These are phyloP conservation scores for Carabus problematicus DNA, from an alignment of 2,888 invertebrate species.

Conservation along the genomic window DNA sequence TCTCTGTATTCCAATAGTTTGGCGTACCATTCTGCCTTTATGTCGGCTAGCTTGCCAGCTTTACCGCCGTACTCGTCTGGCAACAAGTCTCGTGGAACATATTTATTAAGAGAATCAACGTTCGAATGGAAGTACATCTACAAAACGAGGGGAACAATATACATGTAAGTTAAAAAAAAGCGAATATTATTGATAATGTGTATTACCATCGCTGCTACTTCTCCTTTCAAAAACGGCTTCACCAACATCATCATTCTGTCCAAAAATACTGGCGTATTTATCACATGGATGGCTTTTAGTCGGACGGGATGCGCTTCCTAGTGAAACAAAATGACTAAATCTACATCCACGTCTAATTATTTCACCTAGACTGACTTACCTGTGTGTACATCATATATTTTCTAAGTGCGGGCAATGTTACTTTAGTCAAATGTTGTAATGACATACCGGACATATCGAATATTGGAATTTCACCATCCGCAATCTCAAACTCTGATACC, in stretches of 20 bases:
- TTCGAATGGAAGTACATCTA: conserved; percentile 77
- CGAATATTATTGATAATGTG: conserved; percentile 36
- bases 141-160: conserved; percentile 46
- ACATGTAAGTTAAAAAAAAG: background rate
- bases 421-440: conserved; percentile 69
- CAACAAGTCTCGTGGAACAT: conserved; percentile 68
- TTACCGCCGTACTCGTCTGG: conserved; percentile 75
- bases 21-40: conserved; percentile 69
- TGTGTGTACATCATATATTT: conserved; percentile 78
- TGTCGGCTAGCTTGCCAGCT: conserved; percentile 66
- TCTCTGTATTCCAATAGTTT: conserved; percentile 68
- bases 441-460: conserved; percentile 73
- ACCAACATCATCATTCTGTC: conserved; percentile 69
- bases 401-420: conserved; percentile 68
- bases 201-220: conserved; percentile 69
- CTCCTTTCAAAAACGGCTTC: conserved; percentile 72
- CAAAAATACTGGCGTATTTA: conserved; percentile 70
- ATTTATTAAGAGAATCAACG: conserved; percentile 68
- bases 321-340: conserved; percentile 40
- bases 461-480: conserved; percentile 74
- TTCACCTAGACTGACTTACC: conserved; percentile 53
- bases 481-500: conserved; percentile 63
- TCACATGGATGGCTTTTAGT: conserved; percentile 69
- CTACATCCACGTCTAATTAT: background rate
- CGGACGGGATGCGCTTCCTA: conserved; percentile 75